These are phyloP conservation scores for Periparus ater DNA, from an alignment of 2,797 vertebrate species.

Conservation along the genomic window DNA sequence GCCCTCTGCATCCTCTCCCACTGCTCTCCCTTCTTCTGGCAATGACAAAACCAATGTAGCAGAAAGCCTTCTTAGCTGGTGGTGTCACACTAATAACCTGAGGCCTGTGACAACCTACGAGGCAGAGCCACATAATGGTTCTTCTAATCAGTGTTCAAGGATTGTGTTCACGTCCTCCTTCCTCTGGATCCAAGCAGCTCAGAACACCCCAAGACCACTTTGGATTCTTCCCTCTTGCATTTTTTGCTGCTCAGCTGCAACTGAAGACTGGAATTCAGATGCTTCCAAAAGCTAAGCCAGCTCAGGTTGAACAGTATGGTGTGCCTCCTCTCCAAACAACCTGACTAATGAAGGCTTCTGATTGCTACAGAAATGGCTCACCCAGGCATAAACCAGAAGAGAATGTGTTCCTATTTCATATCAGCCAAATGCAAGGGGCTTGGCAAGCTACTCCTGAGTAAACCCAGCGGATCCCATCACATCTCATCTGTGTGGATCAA, in stretches of 20 bases:
- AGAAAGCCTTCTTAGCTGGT: not conserved
- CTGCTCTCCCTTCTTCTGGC: not conserved
- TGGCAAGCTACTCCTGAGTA: constrained; percentile 30
- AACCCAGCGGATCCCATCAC: not conserved
- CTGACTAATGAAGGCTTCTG: not conserved
- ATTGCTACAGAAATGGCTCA: not conserved
- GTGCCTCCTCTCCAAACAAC: not conserved
- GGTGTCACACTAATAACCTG: not conserved
- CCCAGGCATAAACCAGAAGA: constrained; percentile 1
- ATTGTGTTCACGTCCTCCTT: not conserved
- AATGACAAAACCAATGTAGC: not conserved
- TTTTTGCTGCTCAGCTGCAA: not conserved
- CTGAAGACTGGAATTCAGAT: not conserved
- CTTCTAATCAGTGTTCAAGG: not conserved
- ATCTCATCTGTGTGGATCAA: constrained; percentile 32
- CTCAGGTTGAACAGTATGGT: not conserved
- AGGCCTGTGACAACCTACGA: not conserved
- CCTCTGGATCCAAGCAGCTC: not conserved
- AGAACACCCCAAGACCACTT: not conserved
- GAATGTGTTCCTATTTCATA: constrained; percentile 1
- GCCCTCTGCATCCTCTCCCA: not conserved
- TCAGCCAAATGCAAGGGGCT: constrained; percentile 20
- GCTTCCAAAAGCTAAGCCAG: not conserved
- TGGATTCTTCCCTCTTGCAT: not conserved
- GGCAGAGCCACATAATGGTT: not conserved